phyloP scores from a whole-genome alignment of 2,888 invertebrate species.

The Pyrrhia umbra region DNA sequence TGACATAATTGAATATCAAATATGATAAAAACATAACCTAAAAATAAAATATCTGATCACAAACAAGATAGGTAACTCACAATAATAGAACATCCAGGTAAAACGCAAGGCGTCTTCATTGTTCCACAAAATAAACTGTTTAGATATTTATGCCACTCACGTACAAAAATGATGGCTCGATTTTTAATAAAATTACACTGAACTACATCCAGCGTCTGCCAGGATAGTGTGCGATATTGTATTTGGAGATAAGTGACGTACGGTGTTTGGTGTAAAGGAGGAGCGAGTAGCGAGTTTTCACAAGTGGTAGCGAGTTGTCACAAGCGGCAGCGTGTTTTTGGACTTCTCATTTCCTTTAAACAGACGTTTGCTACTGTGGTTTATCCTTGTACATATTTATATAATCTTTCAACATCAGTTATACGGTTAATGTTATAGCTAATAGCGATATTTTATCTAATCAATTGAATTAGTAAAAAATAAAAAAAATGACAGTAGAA shows the following conservation, averaged over 20 bases:
- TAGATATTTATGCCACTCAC: slow-evolving; percentile 3
- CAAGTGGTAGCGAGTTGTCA: slow-evolving; percentile 19
- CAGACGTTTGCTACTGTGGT: not conserved
- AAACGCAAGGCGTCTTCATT: slow-evolving; percentile 80
- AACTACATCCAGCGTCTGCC: slow-evolving; percentile 61
- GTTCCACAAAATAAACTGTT: slow-evolving; percentile 36
- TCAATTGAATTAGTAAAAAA: too few relatives aligned
- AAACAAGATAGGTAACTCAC: slow-evolving; percentile 71
- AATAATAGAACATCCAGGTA: slow-evolving; percentile 78
- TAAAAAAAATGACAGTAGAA: too few relatives aligned
- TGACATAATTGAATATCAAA: not conserved
- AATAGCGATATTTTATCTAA: too few relatives aligned
- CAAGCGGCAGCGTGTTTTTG: not conserved
- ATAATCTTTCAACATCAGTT: too few relatives aligned
- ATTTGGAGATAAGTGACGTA: slow-evolving; percentile 75
- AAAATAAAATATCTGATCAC: slow-evolving; percentile 20
- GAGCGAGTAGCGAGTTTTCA: slow-evolving; percentile 36
- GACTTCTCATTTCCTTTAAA: too few relatives aligned
- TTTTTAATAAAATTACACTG: slow-evolving; percentile 63
- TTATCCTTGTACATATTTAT: too few relatives aligned
- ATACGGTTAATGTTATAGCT: too few relatives aligned
- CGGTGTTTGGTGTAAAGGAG: slow-evolving; percentile 53
- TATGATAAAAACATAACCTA: slow-evolving; percentile 16
- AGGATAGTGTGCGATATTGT: slow-evolving; percentile 63
- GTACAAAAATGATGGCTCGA: slow-evolving; percentile 53